phyloP scores from a whole-genome alignment of 1,140 invertebrate genomes.

The Bombus soroeensis region DNA sequence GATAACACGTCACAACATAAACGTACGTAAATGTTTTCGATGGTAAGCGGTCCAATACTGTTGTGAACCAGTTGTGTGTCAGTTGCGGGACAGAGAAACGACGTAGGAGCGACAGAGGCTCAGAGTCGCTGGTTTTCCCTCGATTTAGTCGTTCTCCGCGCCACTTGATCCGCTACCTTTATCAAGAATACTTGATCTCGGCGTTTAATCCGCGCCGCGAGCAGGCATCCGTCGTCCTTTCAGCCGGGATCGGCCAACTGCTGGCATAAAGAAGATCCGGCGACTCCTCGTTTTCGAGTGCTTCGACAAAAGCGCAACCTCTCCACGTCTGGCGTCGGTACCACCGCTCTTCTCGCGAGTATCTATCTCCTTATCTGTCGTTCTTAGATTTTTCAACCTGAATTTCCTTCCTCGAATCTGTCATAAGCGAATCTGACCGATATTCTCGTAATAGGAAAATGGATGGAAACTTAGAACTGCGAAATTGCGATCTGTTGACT shows the following conservation, averaged over 20 bases:
- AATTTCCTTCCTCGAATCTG: neutral
- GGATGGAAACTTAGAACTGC: too few species aligned
- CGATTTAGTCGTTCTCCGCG: constrained; percentile 48
- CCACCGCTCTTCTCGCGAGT: neutral
- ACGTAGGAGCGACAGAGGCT: neutral
- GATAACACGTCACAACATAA: too few species aligned
- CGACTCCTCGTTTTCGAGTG: constrained; percentile 44
- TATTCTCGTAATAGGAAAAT: too few species aligned
- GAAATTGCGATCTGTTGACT: too few species aligned
- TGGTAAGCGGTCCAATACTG: too few species aligned
- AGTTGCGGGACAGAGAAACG: too few species aligned
- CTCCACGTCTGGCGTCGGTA: neutral
- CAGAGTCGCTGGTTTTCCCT: constrained; percentile 18
- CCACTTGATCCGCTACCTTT: constrained; percentile 40
- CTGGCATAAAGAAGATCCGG: constrained; percentile 36
- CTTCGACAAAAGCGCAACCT: constrained; percentile 32
- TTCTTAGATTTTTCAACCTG: constrained; percentile 1
- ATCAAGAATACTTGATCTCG: constrained; percentile 47
- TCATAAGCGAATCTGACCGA: too few species aligned
- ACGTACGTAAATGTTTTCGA: too few species aligned
- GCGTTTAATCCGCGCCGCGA: constrained; percentile 43
- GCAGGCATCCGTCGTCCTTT: constrained; percentile 33
- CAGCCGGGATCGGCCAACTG: neutral
- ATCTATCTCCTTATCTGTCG: constrained; percentile 23
- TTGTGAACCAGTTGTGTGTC: too few species aligned